Base-by-base conservation (phyloP, 1,140 invertebrate genomes). In the Scaptomyza hsui region DNA sequence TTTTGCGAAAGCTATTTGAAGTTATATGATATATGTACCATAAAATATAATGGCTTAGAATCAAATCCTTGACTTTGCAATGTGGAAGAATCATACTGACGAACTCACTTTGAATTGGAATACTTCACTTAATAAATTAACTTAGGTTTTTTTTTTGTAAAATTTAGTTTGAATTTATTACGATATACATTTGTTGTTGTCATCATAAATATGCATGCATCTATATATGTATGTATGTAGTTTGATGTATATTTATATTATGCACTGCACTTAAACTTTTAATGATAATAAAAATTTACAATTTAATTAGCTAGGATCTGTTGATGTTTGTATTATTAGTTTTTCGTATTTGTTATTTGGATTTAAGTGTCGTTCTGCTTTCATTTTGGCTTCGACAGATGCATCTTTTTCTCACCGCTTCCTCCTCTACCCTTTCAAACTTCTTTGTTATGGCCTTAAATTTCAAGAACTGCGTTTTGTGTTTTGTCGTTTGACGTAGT, bases 231-330 rank as follows among this genome's bases (percentile, higher is more conserved):
- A 21, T 47, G 39, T 53, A 9, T 70, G 16, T 59, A 37, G 41
- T 26, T 37, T 19, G 37, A 55, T 68, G 53, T 67, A 41, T 56
- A 71, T 52, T 45, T 42, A 32, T 68, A 60, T 68, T 67, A 61
- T 67, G 65, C 59, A 75, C 62, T 81, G 73, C 69, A 51, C 81
- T 88, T 86, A 88, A 67, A 64, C 45, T 63, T 29, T 88, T 73
- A 89, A 75, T 88, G 82, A 88, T 88, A 80, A 57, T n/a, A 71
- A 65, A 88, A 88, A 88, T 88, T 57, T 89, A 88, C 82, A 88
- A 89, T 88, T 86, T 88, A 78, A 83, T 88, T 88, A 88, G 82
- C 82, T 88, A 88, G 83, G 82, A 78, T 86, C 78, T 82, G 61
- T 72, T 72, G 73, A 57, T 82, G 64, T 68, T 61, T 16, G 45